Percentiles rank a stretch among this genome's conserved stretches.
These are phyloP conservation scores for Pinctada fucata DNA, from an alignment of 2,888 invertebrate species.

Conservation along the genomic window DNA sequence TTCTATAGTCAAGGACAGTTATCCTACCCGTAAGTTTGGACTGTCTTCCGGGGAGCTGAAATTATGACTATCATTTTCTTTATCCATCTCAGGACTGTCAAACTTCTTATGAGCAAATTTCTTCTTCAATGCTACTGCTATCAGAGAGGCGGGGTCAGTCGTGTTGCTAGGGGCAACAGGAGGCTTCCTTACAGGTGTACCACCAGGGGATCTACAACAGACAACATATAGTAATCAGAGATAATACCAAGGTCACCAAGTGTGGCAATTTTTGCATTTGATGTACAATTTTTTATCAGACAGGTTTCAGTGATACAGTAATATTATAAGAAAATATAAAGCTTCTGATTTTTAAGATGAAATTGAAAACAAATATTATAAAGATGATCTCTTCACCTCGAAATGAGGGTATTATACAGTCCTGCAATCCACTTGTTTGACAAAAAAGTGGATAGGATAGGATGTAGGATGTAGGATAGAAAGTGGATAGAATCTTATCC, in stretches of 20 bases:
- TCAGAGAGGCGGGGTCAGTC: conserved; percentile 73
- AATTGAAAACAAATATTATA: no score
- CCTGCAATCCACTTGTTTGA: no score
- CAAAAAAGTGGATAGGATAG: no score
- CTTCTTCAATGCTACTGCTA: conserved; percentile 75
- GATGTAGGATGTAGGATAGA: no score
- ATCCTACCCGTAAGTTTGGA: conserved; percentile 34
- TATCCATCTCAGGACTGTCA: conserved; percentile 58
- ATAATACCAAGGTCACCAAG: neutral
- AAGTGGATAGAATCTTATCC: no score
- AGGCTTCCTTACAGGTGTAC: conserved; percentile 74
- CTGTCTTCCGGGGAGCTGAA: conserved; percentile 48
- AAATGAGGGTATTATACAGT: no score
- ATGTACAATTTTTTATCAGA: no score
- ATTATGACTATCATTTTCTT: conserved; percentile 50
- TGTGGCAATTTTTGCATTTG: neutral
- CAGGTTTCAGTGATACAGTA: no score
- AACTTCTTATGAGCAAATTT: conserved; percentile 71
- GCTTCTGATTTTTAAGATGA: no score
- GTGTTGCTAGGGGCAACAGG: conserved; percentile 23
- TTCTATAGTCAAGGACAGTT: neutral
- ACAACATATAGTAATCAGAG: neutral
- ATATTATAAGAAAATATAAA: no score
- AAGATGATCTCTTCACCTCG: no score
- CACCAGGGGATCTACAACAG: conserved; percentile 74